Base-by-base conservation (phyloP, 2,113 vertebrate species). In the Myotis yumanensis region DNA sequence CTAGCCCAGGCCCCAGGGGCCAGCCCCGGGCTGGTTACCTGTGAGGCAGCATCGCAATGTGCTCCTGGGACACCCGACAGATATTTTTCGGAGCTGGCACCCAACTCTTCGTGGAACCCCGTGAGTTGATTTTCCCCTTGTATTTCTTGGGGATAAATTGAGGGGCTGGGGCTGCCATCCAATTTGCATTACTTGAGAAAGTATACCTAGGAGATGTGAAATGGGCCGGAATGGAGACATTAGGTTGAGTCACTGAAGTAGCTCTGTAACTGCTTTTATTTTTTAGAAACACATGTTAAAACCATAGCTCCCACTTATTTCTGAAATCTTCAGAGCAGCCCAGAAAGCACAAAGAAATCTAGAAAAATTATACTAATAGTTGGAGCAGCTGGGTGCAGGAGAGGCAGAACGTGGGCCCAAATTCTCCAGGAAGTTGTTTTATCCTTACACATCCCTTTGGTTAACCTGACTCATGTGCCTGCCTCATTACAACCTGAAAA, bases 11-110 rank as follows among this genome's bases (percentile, higher is more conserved):
- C 68, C 35, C 54, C 82, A 80, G 89, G 89, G 12, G 82, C 37
- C 22, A 40, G 64, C 51, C 76, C 28, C 37, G 59, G 77, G 46
- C 90, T 72, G 66, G 79, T 92, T 94, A 83, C 23, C 22, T 86
- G 92, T 88, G 28, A 71, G 51, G 68, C 77, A 82, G 37, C 12
- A 10, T 80, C 2, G 0, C 52, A 46, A 20, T 79, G 96, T 96
- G 96, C 90, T 96, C 89, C 72, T 96, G 95, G 96, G 40, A 96
- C 46, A 92, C 92, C 79, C 57, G 30, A 66, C 73, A 94, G 87
- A 86, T 97, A 7, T 84, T 92, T 97, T 97, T 96, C 48, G 96
- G 97, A 96, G 32, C 62, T 90, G 96, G 95, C 57, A 97, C 82
- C 69, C 77, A 90, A 85, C 93, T 97, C 86, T 86, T 94, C 11